Percentiles rank a stretch among this genome's conserved stretches.
Evolutionary conservation across 2,113 vertebrate species (phyloP).

Genomic region (Syngnathus typhle): DNA sequence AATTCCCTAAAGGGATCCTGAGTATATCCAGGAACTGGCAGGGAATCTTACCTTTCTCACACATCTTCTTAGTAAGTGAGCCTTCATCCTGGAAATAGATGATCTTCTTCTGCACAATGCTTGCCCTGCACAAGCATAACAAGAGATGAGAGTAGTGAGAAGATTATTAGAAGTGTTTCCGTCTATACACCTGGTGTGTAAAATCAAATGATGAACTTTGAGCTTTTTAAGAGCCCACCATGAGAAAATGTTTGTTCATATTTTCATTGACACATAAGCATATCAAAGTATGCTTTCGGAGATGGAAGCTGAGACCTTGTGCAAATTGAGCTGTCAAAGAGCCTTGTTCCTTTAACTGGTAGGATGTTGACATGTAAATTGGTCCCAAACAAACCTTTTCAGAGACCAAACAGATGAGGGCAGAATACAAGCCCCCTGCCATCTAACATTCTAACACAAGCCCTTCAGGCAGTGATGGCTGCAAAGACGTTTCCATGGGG

Average conservation of each 20-base stretch:
- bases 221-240: background rate
- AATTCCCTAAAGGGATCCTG: conserved; percentile 1
- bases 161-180: background rate
- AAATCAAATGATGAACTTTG: background rate
- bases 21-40: conserved; percentile 15
- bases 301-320: conserved; percentile 8
- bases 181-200: conserved; percentile 1
- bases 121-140: conserved; percentile 74
- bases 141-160: conserved; percentile 17
- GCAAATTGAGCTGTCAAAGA: conserved; percentile 50
- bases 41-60: conserved; percentile 86
- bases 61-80: conserved; percentile 88
- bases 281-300: background rate
- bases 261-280: background rate
- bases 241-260: background rate
- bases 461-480: conserved; percentile 31
- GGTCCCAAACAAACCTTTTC: conserved; percentile 41
- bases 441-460: conserved; percentile 41
- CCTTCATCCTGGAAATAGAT: conserved; percentile 98
- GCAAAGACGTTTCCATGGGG: conserved; percentile 45
- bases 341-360: conserved; percentile 22
- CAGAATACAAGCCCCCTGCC: conserved; percentile 38
- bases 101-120: conserved; percentile 94
- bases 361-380: conserved; percentile 59
- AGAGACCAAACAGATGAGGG: conserved; percentile 35